Evolutionary conservation across 2,888 invertebrate species (phyloP), one percentile per base, ranked within the genome.

Genomic region (Acanthacorydalis orientalis): DNA sequence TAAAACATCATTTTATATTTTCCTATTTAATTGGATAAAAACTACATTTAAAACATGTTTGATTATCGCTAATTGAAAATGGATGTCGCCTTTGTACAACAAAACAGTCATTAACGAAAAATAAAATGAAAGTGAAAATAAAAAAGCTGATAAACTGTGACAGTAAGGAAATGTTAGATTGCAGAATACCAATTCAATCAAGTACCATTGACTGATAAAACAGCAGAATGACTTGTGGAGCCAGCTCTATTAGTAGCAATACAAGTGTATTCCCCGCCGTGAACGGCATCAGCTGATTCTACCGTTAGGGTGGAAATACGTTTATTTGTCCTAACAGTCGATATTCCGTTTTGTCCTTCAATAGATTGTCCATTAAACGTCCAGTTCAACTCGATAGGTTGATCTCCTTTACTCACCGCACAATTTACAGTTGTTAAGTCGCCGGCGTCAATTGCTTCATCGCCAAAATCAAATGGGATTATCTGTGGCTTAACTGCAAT

Each of bases 401-500:
- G 67, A 65, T 85, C 85, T 51, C 84, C 81, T 57, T 77, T 76
- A 37, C 73, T 70, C 46, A 70, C 71, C 53, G 71, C 65, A 59
- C 73, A 72, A 59, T 69, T 69, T 52, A 70, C 64, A 57, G 70
- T 65, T 46, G 66, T 70, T 44, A 69, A 65, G 56, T 83, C 81
- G 49, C 81, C 83, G 49, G 80, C 56, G 53, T 65, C 60, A 44
- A 75, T 70, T 45, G 76, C 71, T 53, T 79, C 78, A 53, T 81
- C 80, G 52, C 83, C 83, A 61, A 84, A 85, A 58, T 78, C 75
- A 58, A 85, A 85, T 53, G 80, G 77, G 57, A 79, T 76, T 58
- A 87, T 81, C 74, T 84, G 83, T 53, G 86, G 85, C 58, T 80
- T 75, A 65, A 85, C 85, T 85, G 51, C 39, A 57, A 57, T 31